Conservation (phyloP, 2,113 vertebrate species). For the Stictonetta naevosa region DNA sequence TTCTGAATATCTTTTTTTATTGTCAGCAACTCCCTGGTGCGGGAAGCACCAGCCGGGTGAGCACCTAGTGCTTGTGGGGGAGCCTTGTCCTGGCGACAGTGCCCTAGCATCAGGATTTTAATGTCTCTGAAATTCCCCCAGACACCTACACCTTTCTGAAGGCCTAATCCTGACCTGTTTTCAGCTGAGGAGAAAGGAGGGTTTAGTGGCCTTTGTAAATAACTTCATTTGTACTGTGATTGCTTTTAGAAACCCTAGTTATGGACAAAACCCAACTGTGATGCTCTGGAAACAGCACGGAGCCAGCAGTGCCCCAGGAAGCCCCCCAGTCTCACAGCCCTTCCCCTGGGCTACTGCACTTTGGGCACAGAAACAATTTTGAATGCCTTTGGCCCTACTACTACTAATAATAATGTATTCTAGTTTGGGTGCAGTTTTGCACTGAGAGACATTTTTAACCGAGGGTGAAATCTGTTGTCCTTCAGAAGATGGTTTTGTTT, state of each 20-base stretch:
- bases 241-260: background rate
- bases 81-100: background rate
- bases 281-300: background rate
- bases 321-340: background rate
- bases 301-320: background rate
- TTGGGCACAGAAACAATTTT: background rate
- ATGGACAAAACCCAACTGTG: background rate
- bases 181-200: rapidly evolving
- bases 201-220: background rate
- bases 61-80: background rate
- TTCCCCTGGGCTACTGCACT: background rate
- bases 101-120: background rate
- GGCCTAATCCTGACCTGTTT: background rate
- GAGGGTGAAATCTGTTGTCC: conserved; percentile 69
- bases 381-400: background rate
- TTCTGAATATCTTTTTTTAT: background rate
- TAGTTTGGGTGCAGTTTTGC: conserved; percentile 44
- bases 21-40: background rate
- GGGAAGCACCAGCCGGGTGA: background rate
- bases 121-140: background rate
- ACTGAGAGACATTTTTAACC: conserved; percentile 33
- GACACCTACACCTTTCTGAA: background rate
- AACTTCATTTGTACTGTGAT: background rate
- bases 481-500: conserved; percentile 77
- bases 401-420: rapidly evolving